phyloP scores from a whole-genome alignment of 2,888 invertebrate species.

The Bombylius discolor region DNA sequence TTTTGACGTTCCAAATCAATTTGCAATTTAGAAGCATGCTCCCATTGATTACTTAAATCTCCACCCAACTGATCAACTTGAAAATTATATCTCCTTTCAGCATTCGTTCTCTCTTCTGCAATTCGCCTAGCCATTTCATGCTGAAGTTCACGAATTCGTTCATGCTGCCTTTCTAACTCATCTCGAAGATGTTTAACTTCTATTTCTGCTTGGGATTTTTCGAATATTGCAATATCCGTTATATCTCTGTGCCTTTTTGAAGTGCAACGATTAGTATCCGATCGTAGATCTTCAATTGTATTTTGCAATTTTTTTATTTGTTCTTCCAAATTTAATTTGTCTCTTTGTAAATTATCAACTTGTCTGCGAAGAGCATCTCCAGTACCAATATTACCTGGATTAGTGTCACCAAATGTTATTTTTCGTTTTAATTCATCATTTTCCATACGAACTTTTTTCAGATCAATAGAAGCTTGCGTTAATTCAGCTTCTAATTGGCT shows the following conservation, averaged over 20 bases:
- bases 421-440: conserved; percentile 41
- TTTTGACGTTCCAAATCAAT: conserved; percentile 67
- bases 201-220: conserved; percentile 59
- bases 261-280: conserved; percentile 47
- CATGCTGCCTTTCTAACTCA: conserved; percentile 63
- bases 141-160: conserved; percentile 58
- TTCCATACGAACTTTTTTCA: conserved; percentile 58
- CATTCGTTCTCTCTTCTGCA: conserved; percentile 56
- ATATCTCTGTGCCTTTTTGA: conserved; percentile 56
- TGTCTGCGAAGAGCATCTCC: conserved; percentile 52
- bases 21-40: conserved; percentile 61
- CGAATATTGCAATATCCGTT: conserved; percentile 64
- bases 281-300: conserved; percentile 49
- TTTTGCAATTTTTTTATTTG: conserved; percentile 55
- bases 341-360: conserved; percentile 57
- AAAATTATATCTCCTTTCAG: conserved; percentile 58
- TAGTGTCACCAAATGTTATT: conserved; percentile 24
- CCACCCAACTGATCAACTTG: conserved; percentile 67
- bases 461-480: conserved; percentile 61
- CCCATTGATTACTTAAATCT: conserved; percentile 69
- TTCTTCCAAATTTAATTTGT: conserved; percentile 54
- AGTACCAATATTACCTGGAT: conserved; percentile 36
- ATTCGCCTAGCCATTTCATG: conserved; percentile 61
- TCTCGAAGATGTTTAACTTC: conserved; percentile 64
- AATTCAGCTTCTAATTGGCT: conserved; percentile 74